Evolutionary conservation across 2,888 invertebrate genomes (phyloP).

Genomic region (Carterocephalus palaemon): DNA sequence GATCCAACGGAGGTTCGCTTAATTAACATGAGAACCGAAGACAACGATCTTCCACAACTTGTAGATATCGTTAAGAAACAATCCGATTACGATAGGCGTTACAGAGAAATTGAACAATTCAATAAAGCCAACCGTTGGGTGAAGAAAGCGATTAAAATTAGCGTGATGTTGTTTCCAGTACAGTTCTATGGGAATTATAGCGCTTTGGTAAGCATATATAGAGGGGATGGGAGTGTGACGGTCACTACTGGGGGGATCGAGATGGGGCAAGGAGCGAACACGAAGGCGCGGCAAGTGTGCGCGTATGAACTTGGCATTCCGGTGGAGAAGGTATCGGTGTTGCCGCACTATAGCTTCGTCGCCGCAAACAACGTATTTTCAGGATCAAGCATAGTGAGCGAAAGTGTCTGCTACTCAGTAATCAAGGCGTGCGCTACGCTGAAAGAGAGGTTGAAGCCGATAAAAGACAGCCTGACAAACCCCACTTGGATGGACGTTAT

Average conservation of each 20-base stretch:
- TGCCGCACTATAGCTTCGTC: constrained; percentile 78
- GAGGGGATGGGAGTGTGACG: constrained; percentile 83
- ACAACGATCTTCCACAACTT: constrained; percentile 69
- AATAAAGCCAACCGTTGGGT: constrained; percentile 85
- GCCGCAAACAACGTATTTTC: constrained; percentile 81
- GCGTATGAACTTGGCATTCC: constrained; percentile 85
- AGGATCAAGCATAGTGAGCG: constrained; percentile 83
- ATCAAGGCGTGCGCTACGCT: constrained; percentile 81
- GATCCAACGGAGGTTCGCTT: constrained; percentile 80
- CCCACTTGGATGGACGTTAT: constrained; percentile 80
- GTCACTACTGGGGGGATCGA: constrained; percentile 84
- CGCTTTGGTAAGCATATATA: constrained; percentile 82
- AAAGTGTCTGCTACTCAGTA: constrained; percentile 76
- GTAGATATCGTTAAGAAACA: constrained; percentile 61
- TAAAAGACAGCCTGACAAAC: constrained; percentile 66
- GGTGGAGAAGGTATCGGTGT: constrained; percentile 78
- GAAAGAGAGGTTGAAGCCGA: constrained; percentile 75
- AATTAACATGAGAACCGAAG: constrained; percentile 72
- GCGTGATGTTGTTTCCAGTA: constrained; percentile 83
- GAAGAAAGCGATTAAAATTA: constrained; percentile 83
- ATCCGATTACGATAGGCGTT: constrained; percentile 77
- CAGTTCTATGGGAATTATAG: constrained; percentile 76
- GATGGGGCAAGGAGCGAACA: constrained; percentile 89
- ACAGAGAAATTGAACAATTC: constrained; percentile 72
- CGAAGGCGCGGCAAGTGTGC: constrained; percentile 87